Base-by-base conservation (phyloP, 1,140 invertebrate genomes). In the Pinna nobilis region DNA sequence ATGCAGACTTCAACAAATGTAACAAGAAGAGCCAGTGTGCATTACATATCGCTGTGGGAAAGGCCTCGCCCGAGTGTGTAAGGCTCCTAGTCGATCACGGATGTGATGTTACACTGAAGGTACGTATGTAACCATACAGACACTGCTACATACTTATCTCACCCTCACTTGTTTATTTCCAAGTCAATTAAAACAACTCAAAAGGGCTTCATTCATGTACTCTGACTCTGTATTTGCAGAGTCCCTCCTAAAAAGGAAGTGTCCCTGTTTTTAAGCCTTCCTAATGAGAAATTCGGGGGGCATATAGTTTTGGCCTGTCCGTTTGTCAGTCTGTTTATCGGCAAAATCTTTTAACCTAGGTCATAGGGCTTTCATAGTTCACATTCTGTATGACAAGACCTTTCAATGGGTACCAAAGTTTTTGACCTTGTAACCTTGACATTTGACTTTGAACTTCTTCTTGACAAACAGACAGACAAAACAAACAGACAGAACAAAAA, bases 1-100 rank as follows among this genome's bases (percentile, higher is more conserved):
- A 47, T 28, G 66, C 73, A 25, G 47, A 60, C 28, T 60, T 57
- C 20, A 70, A 75, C 51, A 61, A 41, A 30, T 25, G 57, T 3
- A 75, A 75, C 37, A 55, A 63, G 6, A 65, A 53, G 18, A 65
- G 59, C 20, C 66, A 70, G 18, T 25, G 60, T 32, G 55, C 73
- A 25, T 33, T 75, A 18, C 73, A 75, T 18, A 75, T 75, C 23
- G 32, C 66, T 30, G 67, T 75, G 3, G 60, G 67, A 18, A 75
- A 70, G 35, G 41, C 9, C 3, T 51, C 60, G 35, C 37, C 41
- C 3, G 47, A 70, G n/a, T 69, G 66, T 41, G 53, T 55, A 11
- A 41, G 70, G 23, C 20, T 75, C 15, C 32, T 75, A 18, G 20
- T 75, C 7, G 9, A 66, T 3, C 30, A 51, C 35, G 44, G 35